Evolutionary conservation across 2,113 vertebrate species (phyloP), one percentile per base, ranked within the genome.

Genomic region (Strigops habroptila): DNA sequence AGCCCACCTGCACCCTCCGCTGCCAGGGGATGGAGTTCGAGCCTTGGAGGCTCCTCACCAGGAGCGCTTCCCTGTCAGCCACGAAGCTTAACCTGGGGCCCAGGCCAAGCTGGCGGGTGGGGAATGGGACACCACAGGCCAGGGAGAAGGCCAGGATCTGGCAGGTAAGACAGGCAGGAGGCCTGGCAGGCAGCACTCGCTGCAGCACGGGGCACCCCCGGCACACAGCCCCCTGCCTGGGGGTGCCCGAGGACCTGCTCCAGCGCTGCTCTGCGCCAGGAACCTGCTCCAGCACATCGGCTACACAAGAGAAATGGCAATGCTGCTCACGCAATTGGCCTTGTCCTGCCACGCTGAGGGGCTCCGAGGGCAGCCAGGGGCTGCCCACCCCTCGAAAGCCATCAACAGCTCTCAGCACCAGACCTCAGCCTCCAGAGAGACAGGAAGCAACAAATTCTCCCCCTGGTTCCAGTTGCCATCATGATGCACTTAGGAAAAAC

Each of bases 51-150:
- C 18, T 74, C 51, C 64, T 10, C 10, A 76, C 25, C 39, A 85
- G 70, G 14, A 80, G 14, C 2, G 17, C 37, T 69, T 80, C 71
- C 51, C 53, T n/a, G 18, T 46, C 27, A 52, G 59, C 44, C 75
- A 86, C 0, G 0, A 28, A 73, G 57, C 71, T 43, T 64, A 94
- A 90, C 30, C 41, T 0, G 0, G 49, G 49, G 21, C 62, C 35
- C 63, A 37, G 75, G 64, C 16, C 0, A 0, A 64, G 62, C 43
- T 3, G 3, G 25, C 31, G 76, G 83, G 39, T 21, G 33, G 76
- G 51, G 57, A 94, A 69, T 4, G 8, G 30, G 37, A 49, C 31
- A 46, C 41, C 91, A 70, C 33, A n/a, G 63, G 63, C 67, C 43
- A 31, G 33, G 31, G 51, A 92, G 37, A 76, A 59, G 3, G 91